Percentiles rank a stretch among this genome's conserved stretches.
phyloP scores from a whole-genome alignment of 2,888 invertebrate species.

The Drosophila mulleri region DNA sequence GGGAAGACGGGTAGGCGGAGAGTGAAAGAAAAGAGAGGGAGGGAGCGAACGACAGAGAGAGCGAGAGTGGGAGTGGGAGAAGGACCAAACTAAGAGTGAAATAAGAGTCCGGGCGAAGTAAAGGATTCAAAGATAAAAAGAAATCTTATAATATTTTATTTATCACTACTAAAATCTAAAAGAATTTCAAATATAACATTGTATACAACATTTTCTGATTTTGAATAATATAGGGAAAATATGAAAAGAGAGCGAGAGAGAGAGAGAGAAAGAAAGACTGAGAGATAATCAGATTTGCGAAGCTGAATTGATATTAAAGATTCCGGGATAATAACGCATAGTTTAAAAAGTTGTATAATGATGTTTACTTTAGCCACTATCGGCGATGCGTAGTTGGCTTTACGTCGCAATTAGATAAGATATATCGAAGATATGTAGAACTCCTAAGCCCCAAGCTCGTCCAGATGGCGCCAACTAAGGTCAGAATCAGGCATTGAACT shows the following conservation, averaged over 20 bases:
- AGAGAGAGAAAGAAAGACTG: neutral
- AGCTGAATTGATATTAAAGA: neutral
- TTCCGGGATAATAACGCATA: neutral
- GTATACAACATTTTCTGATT: no score
- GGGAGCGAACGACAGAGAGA: no score
- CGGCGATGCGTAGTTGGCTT: slow-evolving; percentile 40
- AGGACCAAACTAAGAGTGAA: neutral
- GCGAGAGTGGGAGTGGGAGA: neutral
- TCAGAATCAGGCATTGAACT: slow-evolving; percentile 67
- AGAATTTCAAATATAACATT: no score
- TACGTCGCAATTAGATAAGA: slow-evolving; percentile 50
- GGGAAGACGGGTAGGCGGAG: no score
- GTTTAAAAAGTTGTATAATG: slow-evolving; percentile 21
- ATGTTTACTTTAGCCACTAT: slow-evolving; percentile 14
- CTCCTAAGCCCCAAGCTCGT: slow-evolving; percentile 15
- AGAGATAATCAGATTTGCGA: neutral
- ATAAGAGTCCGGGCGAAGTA: no score
- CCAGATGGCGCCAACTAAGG: slow-evolving; percentile 70
- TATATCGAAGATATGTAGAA: slow-evolving; percentile 17
- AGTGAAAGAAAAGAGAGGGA: no score
- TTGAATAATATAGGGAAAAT: no score
- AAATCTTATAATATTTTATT: no score
- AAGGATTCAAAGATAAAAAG: neutral
- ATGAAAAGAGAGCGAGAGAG: no score
- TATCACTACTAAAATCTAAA: no score